Percentiles rank a stretch among this genome's conserved stretches.
Conservation (phyloP, 2,113 vertebrate genomes). For the Ceyx cyanopectus region DNA sequence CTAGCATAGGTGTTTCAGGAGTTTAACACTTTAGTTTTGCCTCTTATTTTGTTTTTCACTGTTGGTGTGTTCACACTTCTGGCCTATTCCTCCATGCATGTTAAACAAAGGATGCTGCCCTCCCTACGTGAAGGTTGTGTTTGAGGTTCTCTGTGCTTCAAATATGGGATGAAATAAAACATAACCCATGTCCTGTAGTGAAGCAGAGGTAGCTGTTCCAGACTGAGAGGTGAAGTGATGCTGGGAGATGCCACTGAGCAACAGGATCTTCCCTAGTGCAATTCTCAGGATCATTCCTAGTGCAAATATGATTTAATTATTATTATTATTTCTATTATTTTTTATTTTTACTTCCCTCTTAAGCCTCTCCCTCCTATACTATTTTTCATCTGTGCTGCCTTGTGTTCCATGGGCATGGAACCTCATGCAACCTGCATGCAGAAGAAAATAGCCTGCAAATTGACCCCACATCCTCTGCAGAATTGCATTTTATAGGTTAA, state of each 20-base stretch:
- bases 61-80: neutral
- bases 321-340: neutral
- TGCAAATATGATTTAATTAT: neutral
- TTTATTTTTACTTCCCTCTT: neutral
- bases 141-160: neutral
- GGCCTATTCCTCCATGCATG: neutral
- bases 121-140: neutral
- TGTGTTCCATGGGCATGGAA: neutral
- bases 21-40: neutral
- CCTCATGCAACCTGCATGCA: neutral
- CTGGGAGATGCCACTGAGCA: neutral
- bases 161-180: neutral
- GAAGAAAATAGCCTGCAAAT: neutral
- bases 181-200: neutral
- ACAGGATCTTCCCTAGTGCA: neutral
- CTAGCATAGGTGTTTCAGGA: neutral
- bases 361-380: neutral
- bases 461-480: neutral
- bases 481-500: neutral
- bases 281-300: neutral
- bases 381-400: neutral
- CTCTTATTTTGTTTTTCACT: neutral
- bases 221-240: neutral
- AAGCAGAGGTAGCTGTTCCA: neutral
- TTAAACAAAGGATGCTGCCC: neutral